phyloP scores from a whole-genome alignment of 2,888 invertebrate genomes.

The Caradrina kadenii region DNA sequence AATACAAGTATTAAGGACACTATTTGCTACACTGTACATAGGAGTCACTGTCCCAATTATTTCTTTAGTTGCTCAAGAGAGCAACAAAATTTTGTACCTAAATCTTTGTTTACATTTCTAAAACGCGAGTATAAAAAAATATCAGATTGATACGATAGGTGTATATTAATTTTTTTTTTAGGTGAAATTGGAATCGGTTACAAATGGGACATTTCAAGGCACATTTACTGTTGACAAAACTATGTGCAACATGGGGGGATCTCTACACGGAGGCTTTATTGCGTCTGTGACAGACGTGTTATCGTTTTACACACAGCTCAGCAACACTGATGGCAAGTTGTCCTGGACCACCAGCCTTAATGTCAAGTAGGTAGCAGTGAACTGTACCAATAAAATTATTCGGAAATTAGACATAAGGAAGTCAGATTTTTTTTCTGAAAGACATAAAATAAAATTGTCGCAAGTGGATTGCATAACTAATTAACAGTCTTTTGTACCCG shows the following conservation, averaged over 20 bases:
- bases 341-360: constrained; percentile 69
- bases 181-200: constrained; percentile 65
- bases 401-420: background rate
- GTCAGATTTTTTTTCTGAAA: background rate
- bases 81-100: too few relatives aligned
- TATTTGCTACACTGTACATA: too few relatives aligned
- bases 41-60: too few relatives aligned
- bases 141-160: background rate
- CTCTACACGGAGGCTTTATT: constrained; percentile 74
- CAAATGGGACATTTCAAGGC: constrained; percentile 63
- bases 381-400: background rate
- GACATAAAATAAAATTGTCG: too few relatives aligned
- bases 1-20: too few relatives aligned
- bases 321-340: constrained; percentile 61
- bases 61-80: too few relatives aligned
- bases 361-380: constrained; percentile 64
- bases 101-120: too few relatives aligned
- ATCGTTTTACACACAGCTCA: constrained; percentile 66
- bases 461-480: too few relatives aligned
- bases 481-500: background rate
- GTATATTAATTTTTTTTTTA: constrained; percentile 43
- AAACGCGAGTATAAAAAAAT: too few relatives aligned
- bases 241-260: constrained; percentile 69
- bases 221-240: constrained; percentile 67
- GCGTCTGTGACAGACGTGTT: constrained; percentile 68